Conservation (phyloP, 2,888 invertebrate species). For the Drosophila mercatorum region DNA sequence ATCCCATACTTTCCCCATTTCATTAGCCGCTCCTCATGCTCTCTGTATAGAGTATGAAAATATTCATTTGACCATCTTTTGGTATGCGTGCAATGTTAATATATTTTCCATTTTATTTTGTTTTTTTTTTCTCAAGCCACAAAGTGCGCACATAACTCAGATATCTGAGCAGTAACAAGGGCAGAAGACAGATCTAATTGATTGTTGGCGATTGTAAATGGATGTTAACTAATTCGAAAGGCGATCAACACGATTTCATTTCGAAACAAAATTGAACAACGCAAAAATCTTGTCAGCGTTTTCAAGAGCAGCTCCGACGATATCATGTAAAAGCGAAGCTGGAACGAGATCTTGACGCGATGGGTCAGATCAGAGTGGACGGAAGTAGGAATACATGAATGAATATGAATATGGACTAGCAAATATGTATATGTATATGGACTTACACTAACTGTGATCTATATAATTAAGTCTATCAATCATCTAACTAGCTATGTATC, state of each 20-base stretch:
- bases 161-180: conserved; percentile 23
- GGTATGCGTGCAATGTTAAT: conserved; percentile 56
- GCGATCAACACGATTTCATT: conserved; percentile 26
- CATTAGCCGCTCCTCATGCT: not conserved
- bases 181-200: conserved; percentile 50
- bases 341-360: not conserved
- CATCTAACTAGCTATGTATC: too few species aligned
- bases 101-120: conserved; percentile 19
- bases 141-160: conserved; percentile 14
- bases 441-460: too few species aligned
- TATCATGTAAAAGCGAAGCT: conserved; percentile 1
- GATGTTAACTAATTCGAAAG: conserved; percentile 54
- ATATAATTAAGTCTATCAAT: too few species aligned
- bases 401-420: not conserved
- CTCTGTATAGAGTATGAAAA: not conserved
- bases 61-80: conserved; percentile 23
- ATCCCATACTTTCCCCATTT: not conserved
- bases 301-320: conserved; percentile 8
- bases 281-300: conserved; percentile 20
- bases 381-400: not conserved
- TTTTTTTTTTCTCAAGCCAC: conserved; percentile 19
- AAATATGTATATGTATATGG: not conserved
- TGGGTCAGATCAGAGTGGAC: not conserved
- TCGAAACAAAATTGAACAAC: conserved; percentile 20
- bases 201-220: conserved; percentile 47